Conservation (phyloP, 2,888 invertebrate genomes). For the Oithona nana region DNA sequence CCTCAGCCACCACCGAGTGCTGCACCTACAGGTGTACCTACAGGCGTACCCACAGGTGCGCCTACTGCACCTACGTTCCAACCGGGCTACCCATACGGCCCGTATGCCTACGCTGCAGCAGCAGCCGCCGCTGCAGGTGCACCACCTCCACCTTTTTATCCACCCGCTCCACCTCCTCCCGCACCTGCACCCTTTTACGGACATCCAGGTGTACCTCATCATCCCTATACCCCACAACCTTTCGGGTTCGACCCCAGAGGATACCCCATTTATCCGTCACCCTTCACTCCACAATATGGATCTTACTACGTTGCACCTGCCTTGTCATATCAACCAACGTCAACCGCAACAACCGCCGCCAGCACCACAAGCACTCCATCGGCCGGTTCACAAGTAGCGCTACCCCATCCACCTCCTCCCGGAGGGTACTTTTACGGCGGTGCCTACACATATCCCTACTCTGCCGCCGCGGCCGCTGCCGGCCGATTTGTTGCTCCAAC, state of each 20-base stretch:
- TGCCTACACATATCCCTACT: slow-evolving; percentile 1
- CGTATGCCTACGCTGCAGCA: slow-evolving; percentile 16
- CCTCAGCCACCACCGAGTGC: background rate
- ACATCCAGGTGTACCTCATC: background rate
- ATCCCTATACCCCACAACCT: background rate
- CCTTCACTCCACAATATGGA: background rate
- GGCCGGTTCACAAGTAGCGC: background rate
- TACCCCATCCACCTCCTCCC: background rate
- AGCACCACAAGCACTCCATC: background rate
- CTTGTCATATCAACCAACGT: background rate
- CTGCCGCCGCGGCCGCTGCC: background rate
- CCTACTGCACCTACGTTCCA: slow-evolving; percentile 15
- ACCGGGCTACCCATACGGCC: slow-evolving; percentile 18
- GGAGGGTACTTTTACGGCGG: background rate
- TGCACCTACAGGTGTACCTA: background rate
- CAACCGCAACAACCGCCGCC: background rate
- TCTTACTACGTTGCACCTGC: slow-evolving; percentile 2
- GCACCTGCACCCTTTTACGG: slow-evolving; percentile 13
- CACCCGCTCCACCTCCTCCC: slow-evolving; percentile 18
- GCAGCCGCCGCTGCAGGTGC: slow-evolving; percentile 17
- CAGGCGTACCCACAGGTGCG: slow-evolving; percentile 6
- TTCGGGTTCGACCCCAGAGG: background rate
- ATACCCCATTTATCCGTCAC: background rate
- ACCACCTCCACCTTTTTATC: slow-evolving; percentile 17
- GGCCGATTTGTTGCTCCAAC: slow-evolving; percentile 5